Percentiles rank a stretch among this genome's conserved stretches.
These are phyloP conservation scores for Xenops minutus DNA, from an alignment of 2,797 vertebrate genomes.

Conservation along the genomic window DNA sequence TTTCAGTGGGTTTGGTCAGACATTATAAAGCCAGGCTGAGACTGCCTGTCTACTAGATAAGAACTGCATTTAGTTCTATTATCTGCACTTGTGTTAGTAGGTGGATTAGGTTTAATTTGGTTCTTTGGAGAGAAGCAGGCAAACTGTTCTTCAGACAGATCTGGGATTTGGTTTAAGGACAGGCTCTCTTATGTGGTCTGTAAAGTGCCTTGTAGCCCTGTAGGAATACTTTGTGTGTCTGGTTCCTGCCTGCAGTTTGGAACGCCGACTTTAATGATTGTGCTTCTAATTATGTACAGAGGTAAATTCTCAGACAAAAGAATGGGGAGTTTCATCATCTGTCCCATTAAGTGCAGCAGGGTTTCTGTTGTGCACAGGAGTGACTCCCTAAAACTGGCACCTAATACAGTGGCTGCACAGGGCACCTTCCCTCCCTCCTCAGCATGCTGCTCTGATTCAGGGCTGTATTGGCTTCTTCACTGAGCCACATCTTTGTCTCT, in stretches of 20 bases:
- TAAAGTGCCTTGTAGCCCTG: background rate
- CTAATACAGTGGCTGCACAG: background rate
- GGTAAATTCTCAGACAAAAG: background rate
- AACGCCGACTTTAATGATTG: background rate
- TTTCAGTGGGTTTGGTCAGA: background rate
- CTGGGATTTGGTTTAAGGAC: constrained; percentile 12
- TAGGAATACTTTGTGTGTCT: constrained; percentile 15
- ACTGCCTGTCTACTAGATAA: constrained; percentile 14
- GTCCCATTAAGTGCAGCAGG: background rate
- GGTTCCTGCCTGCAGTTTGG: constrained; percentile 11
- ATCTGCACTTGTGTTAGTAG: background rate
- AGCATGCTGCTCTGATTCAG: background rate
- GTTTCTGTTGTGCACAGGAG: background rate
- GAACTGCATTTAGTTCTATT: constrained; percentile 17
- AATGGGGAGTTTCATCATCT: background rate
- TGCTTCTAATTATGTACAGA: constrained; percentile 6
- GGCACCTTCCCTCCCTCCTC: background rate
- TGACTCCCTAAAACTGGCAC: background rate
- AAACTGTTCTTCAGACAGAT: background rate
- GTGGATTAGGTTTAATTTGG: constrained; percentile 16
- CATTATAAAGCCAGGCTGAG: background rate
- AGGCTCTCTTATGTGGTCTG: background rate
- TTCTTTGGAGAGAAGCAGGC: background rate
- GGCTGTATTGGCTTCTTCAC: background rate
- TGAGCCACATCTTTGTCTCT: background rate